Percentiles rank a stretch among this genome's conserved stretches.
These are phyloP conservation scores for Blastobasis adustella DNA, from an alignment of 2,888 invertebrate genomes.

Conservation along the genomic window DNA sequence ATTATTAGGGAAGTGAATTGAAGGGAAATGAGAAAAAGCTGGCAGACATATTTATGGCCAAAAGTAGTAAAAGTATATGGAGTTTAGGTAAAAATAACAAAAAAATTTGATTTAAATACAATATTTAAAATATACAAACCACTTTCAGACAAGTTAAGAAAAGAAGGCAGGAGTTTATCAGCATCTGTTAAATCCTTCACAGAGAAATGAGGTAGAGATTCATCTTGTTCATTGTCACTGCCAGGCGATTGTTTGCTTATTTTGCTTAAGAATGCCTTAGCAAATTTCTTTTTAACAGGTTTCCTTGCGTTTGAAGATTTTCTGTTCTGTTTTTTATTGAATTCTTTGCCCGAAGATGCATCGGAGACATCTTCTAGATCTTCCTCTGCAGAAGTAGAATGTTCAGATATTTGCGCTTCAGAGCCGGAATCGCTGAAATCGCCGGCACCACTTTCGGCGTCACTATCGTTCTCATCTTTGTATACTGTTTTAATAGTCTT, in stretches of 20 bases:
- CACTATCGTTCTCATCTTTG: conserved; percentile 56
- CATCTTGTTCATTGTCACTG: conserved; percentile 27
- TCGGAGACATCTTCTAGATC: conserved; percentile 23
- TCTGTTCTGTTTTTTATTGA: conserved; percentile 24
- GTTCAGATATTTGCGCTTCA: conserved; percentile 57
- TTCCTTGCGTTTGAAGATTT: conserved; percentile 13
- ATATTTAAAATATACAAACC: conserved; percentile 34
- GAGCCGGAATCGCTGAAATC: conserved; percentile 71
- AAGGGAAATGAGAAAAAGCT: too few species aligned
- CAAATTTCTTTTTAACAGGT: conserved; percentile 31
- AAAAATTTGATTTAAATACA: too few species aligned
- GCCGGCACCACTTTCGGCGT: conserved; percentile 33
- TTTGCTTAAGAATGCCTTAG: conserved; percentile 42
- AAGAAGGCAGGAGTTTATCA: conserved; percentile 58
- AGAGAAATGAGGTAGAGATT: conserved; percentile 31
- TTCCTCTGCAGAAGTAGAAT: conserved; percentile 47
- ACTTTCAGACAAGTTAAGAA: conserved; percentile 68
- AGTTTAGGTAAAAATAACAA: too few species aligned
- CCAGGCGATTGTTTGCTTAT: conserved; percentile 35
- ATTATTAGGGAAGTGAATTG: too few species aligned
- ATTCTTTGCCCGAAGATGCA: conserved; percentile 48
- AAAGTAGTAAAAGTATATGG: too few species aligned
- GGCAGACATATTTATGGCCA: too few species aligned
- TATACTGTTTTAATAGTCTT: conserved; percentile 59
- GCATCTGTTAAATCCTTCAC: conserved; percentile 61